Conservation (phyloP, 2,113 vertebrate species). For the Xerus inauris region DNA sequence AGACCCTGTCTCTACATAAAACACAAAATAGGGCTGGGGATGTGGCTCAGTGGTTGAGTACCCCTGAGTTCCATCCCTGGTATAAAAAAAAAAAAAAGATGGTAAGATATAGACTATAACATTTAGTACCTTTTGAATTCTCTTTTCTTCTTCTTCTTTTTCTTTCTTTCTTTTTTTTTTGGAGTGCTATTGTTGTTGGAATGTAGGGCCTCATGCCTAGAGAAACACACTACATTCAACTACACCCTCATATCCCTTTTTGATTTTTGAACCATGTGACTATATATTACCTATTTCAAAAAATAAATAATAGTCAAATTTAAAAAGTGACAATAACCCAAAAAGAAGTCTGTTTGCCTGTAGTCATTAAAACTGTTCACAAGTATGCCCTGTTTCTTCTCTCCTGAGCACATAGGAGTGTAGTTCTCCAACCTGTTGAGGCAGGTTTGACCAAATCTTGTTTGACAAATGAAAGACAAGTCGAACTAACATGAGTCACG, state of each 20-base stretch:
- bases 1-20: no score
- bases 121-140: background rate
- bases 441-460: background rate
- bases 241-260: background rate
- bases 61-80: no score
- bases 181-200: background rate
- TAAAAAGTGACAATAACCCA: background rate
- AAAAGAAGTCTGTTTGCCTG: background rate
- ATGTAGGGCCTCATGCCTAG: background rate
- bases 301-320: background rate
- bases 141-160: background rate
- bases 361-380: background rate
- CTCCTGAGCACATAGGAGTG: background rate
- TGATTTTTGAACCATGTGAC: background rate
- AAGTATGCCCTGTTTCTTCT: background rate
- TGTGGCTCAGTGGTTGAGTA: no score
- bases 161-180: background rate
- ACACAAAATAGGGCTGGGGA: no score
- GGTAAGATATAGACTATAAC: background rate
- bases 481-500: background rate
- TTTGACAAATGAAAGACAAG: background rate
- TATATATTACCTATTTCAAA: slow-evolving; percentile 23
- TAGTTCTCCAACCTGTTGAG: background rate
- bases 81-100: no score
- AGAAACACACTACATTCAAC: background rate